phyloP scores from a whole-genome alignment of 2,797 vertebrate species.

The Gymnodraco acuticeps region DNA sequence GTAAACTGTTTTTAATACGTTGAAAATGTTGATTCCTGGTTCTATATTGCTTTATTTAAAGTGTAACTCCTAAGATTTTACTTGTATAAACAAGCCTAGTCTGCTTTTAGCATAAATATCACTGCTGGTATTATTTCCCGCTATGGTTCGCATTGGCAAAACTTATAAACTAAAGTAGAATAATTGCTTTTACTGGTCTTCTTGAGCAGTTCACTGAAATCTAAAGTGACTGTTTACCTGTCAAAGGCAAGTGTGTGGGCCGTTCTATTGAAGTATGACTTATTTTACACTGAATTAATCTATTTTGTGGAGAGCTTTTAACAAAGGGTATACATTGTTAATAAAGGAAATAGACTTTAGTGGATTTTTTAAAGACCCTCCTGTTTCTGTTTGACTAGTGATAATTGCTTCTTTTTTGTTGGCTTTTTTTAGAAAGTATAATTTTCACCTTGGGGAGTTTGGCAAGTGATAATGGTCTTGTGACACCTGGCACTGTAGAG shows the following conservation, averaged over 20 bases:
- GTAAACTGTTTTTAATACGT: constrained; percentile 5
- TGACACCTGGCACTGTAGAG: constrained; percentile 62
- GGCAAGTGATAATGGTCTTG: constrained; percentile 59
- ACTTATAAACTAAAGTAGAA: constrained; percentile 1
- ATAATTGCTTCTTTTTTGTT: constrained; percentile 58
- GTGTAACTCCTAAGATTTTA: constrained; percentile 17
- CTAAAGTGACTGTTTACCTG: neutral
- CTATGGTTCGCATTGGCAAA: neutral
- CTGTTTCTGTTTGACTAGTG: constrained; percentile 35
- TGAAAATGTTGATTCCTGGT: constrained; percentile 13
- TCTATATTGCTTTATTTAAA: neutral
- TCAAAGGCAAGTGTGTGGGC: neutral
- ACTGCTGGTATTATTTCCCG: neutral
- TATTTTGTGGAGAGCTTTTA: constrained; percentile 20
- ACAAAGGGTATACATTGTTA: constrained; percentile 23
- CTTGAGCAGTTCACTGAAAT: constrained; percentile 11
- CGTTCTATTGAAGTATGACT: neutral
- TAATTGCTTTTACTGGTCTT: constrained; percentile 6
- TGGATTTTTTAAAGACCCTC: constrained; percentile 45
- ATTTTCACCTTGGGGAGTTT: constrained; percentile 56
- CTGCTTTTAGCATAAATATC: neutral
- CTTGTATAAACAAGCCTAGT: neutral
- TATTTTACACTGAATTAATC: constrained; percentile 18
- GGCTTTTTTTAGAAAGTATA: constrained; percentile 47
- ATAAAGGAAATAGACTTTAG: constrained; percentile 25